Evolutionary conservation across 2,888 invertebrate species (phyloP).

Genomic region (Herminia tarsipennalis): DNA sequence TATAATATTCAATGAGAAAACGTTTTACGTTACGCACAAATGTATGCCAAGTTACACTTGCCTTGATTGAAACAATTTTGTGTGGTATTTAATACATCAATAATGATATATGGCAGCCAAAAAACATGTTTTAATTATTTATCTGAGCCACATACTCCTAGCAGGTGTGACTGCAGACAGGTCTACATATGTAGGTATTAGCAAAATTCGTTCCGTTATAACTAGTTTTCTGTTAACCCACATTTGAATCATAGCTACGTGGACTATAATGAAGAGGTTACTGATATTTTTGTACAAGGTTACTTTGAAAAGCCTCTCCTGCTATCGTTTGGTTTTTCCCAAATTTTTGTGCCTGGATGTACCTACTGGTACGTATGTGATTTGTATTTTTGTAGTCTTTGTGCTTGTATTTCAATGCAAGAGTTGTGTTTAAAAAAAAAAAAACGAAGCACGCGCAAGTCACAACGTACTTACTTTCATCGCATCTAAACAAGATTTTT

Average conservation of each 20-base stretch:
- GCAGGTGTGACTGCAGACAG: conserved; percentile 73
- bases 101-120: conserved; percentile 58
- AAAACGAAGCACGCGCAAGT: no score
- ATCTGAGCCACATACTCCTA: conserved; percentile 64
- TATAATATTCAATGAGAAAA: not conserved
- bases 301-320: no score
- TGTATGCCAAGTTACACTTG: conserved; percentile 26
- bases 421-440: no score
- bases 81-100: conserved; percentile 48
- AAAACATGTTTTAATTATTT: conserved; percentile 68
- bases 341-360: no score
- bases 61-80: conserved; percentile 51
- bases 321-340: no score
- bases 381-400: no score
- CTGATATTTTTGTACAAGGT: not conserved
- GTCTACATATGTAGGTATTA: conserved; percentile 69
- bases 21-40: not conserved
- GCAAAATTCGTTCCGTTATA: conserved; percentile 76
- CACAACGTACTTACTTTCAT: no score
- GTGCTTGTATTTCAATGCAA: no score
- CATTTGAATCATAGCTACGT: conserved; percentile 52
- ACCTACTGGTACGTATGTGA: no score
- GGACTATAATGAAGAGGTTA: conserved; percentile 6
- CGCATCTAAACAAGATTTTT: no score
- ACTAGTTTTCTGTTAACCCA: conserved; percentile 75